Evolutionary conservation across 1,140 invertebrate genomes (phyloP).

Genomic region (Zaprionus lachaisei): DNA sequence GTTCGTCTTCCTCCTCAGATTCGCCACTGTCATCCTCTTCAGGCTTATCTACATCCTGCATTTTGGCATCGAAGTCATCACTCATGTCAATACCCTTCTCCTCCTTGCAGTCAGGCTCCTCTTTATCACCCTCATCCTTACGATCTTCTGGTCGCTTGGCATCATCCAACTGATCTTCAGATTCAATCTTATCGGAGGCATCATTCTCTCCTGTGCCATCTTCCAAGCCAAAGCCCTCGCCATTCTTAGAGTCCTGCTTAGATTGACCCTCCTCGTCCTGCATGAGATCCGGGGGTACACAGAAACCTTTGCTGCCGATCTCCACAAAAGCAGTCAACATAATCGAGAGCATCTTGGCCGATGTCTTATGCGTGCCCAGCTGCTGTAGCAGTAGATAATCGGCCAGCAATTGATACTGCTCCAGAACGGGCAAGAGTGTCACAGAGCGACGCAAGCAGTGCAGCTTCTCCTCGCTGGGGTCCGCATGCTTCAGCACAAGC

Average conservation of each 20-base stretch:
- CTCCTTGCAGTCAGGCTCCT: conserved; percentile 91
- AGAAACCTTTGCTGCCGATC: conserved; percentile 96
- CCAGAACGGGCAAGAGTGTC: conserved; percentile 88
- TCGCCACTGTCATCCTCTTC: conserved; percentile 88
- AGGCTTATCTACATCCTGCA: conserved; percentile 90
- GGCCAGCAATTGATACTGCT: conserved; percentile 90
- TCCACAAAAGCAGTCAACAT: conserved; percentile 94
- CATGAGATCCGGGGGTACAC: conserved; percentile 92
- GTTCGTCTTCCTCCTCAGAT: conserved; percentile 90
- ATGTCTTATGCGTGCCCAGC: conserved; percentile 90
- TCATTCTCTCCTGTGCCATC: conserved; percentile 97
- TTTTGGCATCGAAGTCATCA: conserved; percentile 88
- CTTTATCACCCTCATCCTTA: conserved; percentile 84
- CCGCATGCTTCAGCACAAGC: conserved; percentile 58
- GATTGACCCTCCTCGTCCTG: conserved; percentile 88
- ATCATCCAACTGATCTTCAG: conserved; percentile 96
- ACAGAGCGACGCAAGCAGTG: conserved; percentile 69
- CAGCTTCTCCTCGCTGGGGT: conserved; percentile 51
- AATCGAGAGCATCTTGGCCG: conserved; percentile 93
- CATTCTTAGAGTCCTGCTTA: conserved; percentile 86
- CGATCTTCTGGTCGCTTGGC: conserved; percentile 91
- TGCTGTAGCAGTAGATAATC: conserved; percentile 92
- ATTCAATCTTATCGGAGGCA: conserved; percentile 92
- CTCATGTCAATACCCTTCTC: conserved; percentile 90
- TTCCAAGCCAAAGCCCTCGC: conserved; percentile 93